phyloP scores from a whole-genome alignment of 1,140 invertebrate species.

The Brachionus angularis region DNA sequence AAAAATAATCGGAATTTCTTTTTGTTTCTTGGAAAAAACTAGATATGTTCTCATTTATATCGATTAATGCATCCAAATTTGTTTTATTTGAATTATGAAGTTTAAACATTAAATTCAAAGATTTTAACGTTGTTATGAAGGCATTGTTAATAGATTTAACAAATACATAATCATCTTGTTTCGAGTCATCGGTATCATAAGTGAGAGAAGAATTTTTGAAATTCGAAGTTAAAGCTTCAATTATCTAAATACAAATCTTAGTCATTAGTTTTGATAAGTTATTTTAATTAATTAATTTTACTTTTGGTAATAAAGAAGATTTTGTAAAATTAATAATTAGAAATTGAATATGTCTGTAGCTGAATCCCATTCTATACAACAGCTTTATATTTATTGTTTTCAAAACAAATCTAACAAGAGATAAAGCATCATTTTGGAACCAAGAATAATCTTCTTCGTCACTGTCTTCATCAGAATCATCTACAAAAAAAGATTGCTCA shows the following conservation, averaged over 20 bases:
- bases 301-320: background rate
- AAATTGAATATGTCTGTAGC: background rate
- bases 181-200: background rate
- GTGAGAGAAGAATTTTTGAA: background rate
- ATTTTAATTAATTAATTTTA: background rate
- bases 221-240: background rate
- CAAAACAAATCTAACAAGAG: constrained; percentile 1
- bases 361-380: background rate
- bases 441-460: background rate
- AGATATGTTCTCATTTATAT: background rate
- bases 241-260: background rate
- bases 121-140: background rate
- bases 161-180: background rate
- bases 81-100: background rate
- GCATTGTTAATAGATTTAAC: background rate
- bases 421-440: background rate
- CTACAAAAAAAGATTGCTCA: too few species aligned
- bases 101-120: background rate
- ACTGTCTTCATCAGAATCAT: background rate
- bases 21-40: background rate
- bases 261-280: too few species aligned
- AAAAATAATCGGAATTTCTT: too few species aligned
- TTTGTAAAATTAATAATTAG: background rate
- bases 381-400: background rate
- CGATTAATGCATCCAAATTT: background rate